These are phyloP conservation scores for Aspidiotus rigidus DNA, from an alignment of 2,888 invertebrate species.

Conservation along the genomic window DNA sequence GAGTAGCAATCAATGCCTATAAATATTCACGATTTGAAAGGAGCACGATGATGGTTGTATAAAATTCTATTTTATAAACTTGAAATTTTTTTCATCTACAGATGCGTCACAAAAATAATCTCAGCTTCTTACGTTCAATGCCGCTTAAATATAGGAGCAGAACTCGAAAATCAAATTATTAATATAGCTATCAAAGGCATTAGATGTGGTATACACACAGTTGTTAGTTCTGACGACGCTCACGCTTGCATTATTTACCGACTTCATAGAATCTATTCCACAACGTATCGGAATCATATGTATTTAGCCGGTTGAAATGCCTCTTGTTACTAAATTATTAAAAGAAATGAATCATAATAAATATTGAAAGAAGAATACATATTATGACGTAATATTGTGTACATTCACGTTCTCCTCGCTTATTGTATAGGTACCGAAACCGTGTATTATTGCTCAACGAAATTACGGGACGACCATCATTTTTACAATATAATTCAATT, in stretches of 20 bases:
- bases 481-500: constrained; percentile 38
- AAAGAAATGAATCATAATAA: constrained; percentile 36
- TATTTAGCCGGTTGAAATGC: constrained; percentile 66
- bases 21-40: too few species aligned
- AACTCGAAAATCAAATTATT: too few species aligned
- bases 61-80: too few species aligned
- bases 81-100: too few species aligned
- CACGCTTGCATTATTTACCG: constrained; percentile 64
- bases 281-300: constrained; percentile 68
- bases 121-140: too few species aligned
- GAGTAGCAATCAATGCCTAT: too few species aligned
- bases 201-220: too few species aligned
- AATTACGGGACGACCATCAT: constrained; percentile 48
- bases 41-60: too few species aligned
- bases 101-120: too few species aligned
- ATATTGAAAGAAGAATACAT: background rate
- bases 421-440: constrained; percentile 71
- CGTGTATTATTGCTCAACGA: constrained; percentile 76
- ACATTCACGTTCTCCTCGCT: constrained; percentile 52
- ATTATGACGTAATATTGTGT: background rate
- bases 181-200: too few species aligned
- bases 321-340: constrained; percentile 42
- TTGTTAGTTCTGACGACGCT: constrained; percentile 72
- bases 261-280: constrained; percentile 73
- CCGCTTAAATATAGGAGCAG: too few species aligned